Evolutionary conservation across 1,140 invertebrate species (phyloP).

Genomic region (Brachionus paranguensis): DNA sequence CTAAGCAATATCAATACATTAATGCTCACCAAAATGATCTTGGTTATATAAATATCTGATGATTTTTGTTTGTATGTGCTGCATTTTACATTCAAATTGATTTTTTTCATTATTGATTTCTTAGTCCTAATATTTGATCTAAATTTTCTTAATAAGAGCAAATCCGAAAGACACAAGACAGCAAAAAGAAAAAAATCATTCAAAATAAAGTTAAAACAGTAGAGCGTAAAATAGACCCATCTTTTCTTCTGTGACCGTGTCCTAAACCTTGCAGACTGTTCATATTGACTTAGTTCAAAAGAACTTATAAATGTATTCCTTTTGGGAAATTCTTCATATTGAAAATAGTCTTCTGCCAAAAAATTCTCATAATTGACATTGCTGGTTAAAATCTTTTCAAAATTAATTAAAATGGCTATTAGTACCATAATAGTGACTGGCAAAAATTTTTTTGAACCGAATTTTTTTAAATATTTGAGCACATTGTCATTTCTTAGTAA

Average conservation of each 20-base stretch:
- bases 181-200: not conserved
- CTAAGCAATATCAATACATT: not conserved
- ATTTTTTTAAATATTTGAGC: not conserved
- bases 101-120: not conserved
- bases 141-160: not conserved
- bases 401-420: not conserved
- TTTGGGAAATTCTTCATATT: not conserved
- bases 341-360: not conserved
- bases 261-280: too few species aligned
- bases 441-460: not conserved
- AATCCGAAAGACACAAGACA: not conserved
- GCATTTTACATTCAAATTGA: not conserved
- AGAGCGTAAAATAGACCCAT: not conserved
- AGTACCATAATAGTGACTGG: not conserved
- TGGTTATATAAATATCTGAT: not conserved
- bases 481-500: not conserved
- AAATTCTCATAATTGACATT: not conserved
- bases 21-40: not conserved
- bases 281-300: not conserved
- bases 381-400: not conserved
- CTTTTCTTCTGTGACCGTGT: not conserved
- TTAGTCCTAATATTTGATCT: not conserved
- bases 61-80: too few species aligned
- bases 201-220: not conserved
- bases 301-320: not conserved